Evolutionary conservation across 2,113 vertebrate genomes (phyloP).

Genomic region (Entelurus aequoreus): DNA sequence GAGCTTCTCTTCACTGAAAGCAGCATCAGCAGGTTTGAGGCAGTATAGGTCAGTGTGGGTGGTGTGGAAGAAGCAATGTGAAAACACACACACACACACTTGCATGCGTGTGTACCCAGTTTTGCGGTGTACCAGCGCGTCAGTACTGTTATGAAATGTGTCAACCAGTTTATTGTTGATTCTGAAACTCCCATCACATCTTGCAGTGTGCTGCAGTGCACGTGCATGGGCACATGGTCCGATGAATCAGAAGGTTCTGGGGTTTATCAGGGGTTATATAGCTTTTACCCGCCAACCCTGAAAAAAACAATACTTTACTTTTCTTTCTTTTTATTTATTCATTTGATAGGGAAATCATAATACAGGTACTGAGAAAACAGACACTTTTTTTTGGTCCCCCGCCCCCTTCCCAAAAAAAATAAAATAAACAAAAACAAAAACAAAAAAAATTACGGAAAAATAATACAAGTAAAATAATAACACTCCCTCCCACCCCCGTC

Average conservation of each 20-base stretch:
- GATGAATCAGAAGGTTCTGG: constrained; percentile 5
- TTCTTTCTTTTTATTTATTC: too few relatives aligned
- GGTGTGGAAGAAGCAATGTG: constrained; percentile 39
- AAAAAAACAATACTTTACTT: neutral
- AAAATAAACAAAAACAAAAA: too few relatives aligned
- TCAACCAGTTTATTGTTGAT: constrained; percentile 53
- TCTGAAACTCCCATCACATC: constrained; percentile 56
- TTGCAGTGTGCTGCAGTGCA: constrained; percentile 11
- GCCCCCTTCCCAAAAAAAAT: too few relatives aligned
- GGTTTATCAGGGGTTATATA: constrained; percentile 1
- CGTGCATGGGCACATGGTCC: constrained; percentile 19
- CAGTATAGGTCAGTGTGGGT: constrained; percentile 51
- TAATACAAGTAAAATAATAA: too few relatives aligned
- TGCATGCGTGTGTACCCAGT: constrained; percentile 16
- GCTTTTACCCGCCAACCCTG: neutral
- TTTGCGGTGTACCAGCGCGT: constrained; percentile 52
- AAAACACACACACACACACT: constrained; percentile 16
- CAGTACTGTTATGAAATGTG: constrained; percentile 49
- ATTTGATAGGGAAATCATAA: too few relatives aligned
- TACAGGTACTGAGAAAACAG: too few relatives aligned
- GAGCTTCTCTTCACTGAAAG: constrained; percentile 27
- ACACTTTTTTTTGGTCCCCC: too few relatives aligned
- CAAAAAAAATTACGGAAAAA: too few relatives aligned
- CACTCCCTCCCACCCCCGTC: too few relatives aligned
- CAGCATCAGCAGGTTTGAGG: constrained; percentile 41